A percentile compares a stretch with the other conserved stretches of the same genome.
These are phyloP conservation scores for Stichodactyla mertensii DNA, from an alignment of 64 coral and sea anemone genomes.

Conservation along the genomic window DNA sequence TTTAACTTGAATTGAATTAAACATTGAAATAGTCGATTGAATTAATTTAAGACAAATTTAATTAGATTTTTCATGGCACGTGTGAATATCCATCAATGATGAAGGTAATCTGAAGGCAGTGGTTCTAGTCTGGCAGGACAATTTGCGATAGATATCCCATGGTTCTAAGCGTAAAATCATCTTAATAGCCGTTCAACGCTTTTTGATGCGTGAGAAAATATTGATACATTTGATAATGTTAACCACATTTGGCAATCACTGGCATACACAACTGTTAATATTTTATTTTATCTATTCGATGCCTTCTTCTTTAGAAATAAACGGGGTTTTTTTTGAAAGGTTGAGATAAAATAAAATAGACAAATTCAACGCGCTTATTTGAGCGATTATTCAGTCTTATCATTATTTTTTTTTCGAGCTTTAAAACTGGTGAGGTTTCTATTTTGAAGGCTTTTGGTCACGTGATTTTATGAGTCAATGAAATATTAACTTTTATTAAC, in stretches of 20 bases:
- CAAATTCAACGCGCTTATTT: too few relatives aligned
- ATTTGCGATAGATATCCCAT: too few relatives aligned
- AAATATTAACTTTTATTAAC: constrained; percentile 4
- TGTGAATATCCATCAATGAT: neutral
- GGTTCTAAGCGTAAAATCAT: too few relatives aligned
- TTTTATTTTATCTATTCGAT: too few relatives aligned
- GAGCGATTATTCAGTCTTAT: neutral
- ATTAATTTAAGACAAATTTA: neutral
- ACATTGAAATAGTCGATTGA: neutral
- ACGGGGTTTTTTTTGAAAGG: too few relatives aligned
- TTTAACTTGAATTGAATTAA: neutral
- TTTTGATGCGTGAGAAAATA: too few relatives aligned
- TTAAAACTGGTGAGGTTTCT: neutral
- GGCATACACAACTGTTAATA: too few relatives aligned
- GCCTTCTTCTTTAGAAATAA: too few relatives aligned
- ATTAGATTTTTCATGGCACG: neutral
- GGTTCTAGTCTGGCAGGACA: neutral
- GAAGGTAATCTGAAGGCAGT: neutral
- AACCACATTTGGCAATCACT: too few relatives aligned
- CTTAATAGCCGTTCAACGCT: too few relatives aligned
- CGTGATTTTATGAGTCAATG: neutral
- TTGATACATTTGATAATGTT: too few relatives aligned
- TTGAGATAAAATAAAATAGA: too few relatives aligned
- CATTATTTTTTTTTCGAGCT: neutral
- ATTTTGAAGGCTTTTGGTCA: neutral